phyloP scores from a whole-genome alignment of 2,888 invertebrate genomes.

The Eutolmus rufibarbis region DNA sequence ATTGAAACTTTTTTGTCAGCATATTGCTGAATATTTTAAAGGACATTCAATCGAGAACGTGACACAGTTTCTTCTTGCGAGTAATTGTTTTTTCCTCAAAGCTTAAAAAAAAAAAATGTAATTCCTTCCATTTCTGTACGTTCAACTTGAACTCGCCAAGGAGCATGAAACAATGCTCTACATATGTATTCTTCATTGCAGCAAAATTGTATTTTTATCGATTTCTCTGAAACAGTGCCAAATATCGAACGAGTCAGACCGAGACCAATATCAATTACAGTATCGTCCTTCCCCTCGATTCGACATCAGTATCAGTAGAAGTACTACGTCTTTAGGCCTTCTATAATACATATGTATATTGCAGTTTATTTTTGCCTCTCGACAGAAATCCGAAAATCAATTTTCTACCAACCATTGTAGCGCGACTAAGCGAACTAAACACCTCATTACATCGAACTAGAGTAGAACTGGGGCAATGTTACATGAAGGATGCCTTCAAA shows the following conservation, averaged over 20 bases:
- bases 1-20: background rate
- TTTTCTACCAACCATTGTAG: background rate
- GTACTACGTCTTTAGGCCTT: background rate
- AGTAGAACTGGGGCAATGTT: conserved; percentile 16
- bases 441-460: conserved; percentile 6
- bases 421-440: background rate
- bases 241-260: background rate
- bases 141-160: background rate
- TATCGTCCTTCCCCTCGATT: background rate
- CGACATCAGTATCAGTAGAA: background rate
- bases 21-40: background rate
- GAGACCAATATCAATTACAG: background rate
- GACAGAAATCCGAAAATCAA: conserved; percentile 7
- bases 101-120: background rate
- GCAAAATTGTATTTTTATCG: background rate
- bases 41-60: background rate
- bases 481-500: conserved; percentile 2
- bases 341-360: background rate
- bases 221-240: background rate
- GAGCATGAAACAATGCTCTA: background rate
- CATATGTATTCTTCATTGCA: background rate
- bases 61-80: background rate
- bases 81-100: background rate
- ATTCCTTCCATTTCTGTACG: background rate
- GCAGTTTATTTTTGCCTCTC: conserved; percentile 3